Evolutionary conservation across 92 coral and sea anemone species (phyloP), one percentile per base, ranked within the genome.

Genomic region (Pocillopora grandis): DNA sequence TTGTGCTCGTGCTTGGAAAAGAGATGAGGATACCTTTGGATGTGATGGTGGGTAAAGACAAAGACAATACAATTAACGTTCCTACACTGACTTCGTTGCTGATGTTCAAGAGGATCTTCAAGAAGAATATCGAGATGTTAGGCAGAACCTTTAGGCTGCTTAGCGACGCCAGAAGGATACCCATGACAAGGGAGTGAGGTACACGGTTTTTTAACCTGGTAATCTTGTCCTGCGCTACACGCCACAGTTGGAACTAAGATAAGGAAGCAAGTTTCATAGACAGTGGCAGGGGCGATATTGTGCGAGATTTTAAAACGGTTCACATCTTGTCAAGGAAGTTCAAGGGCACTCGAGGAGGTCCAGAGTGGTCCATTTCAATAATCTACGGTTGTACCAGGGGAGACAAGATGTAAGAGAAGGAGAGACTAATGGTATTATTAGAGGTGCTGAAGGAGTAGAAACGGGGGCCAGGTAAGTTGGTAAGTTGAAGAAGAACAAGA

Each of bases 121-220:
- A 31, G 31, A 27, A 60, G 89, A 89, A 20, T 71, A 84, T 59
- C 84, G 60, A 19, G 91, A 91, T 75, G 85, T 88, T 37, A 73
- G 90, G 75, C 49, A 71, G n/a, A 79, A 84, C 62, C 84, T 88
- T 66, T n/a, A 79, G 19, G 89, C 70, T 2, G 91, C 94, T 59
- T 91, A 91, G 20, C 87, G 90, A 18, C 75, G 94, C 36, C 91
- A 91, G 63, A 90, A 90, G 72, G 91, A 90, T 82, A 76, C 90
- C 8, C 78, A 33, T 60, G 93, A 87, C 75, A 88, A 85, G 81
- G 77, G 91, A 11, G 84, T 91, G 66, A 66, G 78, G 55, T 79
- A 84, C 27, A 83, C 76, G n/a, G 68, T 70, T 13, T 88, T 79
- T 58, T 10, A 85, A 37, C 83, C 90, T 0, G 94, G 94, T 5